phyloP scores from a whole-genome alignment of 2,797 vertebrate species.

The Crypturellus tataupa region DNA sequence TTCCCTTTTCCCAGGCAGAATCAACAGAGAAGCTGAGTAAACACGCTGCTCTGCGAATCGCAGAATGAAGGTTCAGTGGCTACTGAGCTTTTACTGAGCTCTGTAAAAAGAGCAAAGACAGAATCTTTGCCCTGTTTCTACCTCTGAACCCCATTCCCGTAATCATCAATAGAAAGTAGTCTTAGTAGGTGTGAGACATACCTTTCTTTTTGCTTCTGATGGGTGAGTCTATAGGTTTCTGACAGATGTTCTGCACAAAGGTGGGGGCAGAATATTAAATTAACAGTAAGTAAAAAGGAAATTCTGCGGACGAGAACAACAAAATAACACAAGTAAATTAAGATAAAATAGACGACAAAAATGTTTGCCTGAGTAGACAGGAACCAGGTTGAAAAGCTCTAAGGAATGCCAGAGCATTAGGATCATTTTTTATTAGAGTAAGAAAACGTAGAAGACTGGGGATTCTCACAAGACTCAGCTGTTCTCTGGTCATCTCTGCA shows the following conservation, averaged over 20 bases:
- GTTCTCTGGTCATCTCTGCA: neutral
- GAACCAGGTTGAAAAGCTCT: neutral
- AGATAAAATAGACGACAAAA: neutral
- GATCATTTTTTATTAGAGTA: neutral
- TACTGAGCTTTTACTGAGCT: too few relatives aligned
- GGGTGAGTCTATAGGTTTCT: neutral
- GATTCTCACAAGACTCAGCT: neutral
- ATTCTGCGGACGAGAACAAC: neutral
- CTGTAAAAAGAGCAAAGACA: neutral
- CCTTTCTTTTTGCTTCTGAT: accelerated
- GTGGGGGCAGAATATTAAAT: accelerated
- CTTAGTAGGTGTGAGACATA: neutral
- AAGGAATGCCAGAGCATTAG: neutral
- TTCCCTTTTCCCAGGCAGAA: neutral
- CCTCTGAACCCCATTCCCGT: neutral
- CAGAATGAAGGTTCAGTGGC: neutral
- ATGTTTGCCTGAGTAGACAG: neutral
- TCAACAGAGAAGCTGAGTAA: neutral
- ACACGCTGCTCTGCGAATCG: neutral
- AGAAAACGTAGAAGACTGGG: neutral
- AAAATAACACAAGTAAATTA: neutral
- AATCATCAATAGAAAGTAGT: neutral
- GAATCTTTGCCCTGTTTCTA: neutral
- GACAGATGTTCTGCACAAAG: neutral
- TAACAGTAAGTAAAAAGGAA: neutral